Base-by-base conservation (phyloP, 2,113 vertebrate species). In the Pachycephala philippinensis region DNA sequence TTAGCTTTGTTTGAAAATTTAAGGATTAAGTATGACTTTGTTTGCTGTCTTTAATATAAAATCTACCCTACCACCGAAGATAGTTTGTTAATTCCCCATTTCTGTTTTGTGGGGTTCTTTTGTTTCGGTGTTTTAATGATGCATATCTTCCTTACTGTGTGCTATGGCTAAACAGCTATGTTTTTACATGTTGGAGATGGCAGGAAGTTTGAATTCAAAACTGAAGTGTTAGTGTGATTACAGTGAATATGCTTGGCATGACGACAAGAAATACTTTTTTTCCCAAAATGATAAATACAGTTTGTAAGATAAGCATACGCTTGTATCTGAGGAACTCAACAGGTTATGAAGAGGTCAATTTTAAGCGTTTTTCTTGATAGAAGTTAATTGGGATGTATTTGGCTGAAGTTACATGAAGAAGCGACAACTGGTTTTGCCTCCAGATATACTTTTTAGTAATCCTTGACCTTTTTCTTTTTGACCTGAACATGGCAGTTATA, bases 131-230 rank as follows among this genome's bases (percentile, higher is more conserved):
- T 91, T 45, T 74, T 42, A 71, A 77, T 85, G 20, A 37, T 49
- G n/a, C 16, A 1, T 75, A 40, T 82, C 61, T 93, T 92, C 50
- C 45, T 89, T 82, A 57, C 45, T 31, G 13, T 68, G 28, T 92
- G 53, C 85, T 63, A 71, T n/a, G 56, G 1, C 35, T 87, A 19
- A 85, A 94, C 33, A 89, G 33, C 59, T 45, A 26, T 81, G 37
- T 60, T 82, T 95, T 95, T 70, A 76, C 61, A 30, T 56, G 68
- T 88, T 92, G 76, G 87, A 81, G 53, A 84, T 95, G 70, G 63
- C 64, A 94, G 83, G 35, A 96, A 87, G n/a, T 64, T 82, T 91
- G 40, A 78, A 91, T 77, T 96, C 56, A 95, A 76, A 94, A 79
- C 24, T 68, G 44, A 96, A 83, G 35, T 70, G 31, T 72, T 82